Conservation (phyloP, 2,113 vertebrate species). For the Tretioscincus oriximinensis region DNA sequence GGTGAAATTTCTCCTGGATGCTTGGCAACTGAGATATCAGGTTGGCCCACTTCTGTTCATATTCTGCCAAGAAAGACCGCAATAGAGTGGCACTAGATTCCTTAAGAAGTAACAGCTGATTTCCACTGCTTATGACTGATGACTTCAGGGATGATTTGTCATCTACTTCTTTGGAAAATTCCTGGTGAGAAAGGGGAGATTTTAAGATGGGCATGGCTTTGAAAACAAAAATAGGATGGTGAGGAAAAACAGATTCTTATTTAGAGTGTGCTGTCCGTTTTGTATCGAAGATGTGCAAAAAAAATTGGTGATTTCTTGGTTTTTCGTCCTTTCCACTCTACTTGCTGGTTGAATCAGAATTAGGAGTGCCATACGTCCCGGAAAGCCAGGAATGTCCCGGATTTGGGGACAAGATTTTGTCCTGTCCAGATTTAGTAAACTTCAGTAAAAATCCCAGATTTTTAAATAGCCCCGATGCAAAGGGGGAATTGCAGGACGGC, state of each 20-base stretch:
- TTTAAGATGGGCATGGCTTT: neutral
- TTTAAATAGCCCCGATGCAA: no score
- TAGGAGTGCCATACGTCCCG: no score
- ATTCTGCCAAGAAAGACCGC: slow-evolving; percentile 71
- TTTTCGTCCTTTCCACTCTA: no score
- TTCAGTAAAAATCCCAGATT: no score
- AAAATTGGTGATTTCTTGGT: no score
- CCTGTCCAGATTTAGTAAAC: no score
- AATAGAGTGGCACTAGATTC: slow-evolving; percentile 72
- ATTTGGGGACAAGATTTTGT: no score
- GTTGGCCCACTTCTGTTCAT: slow-evolving; percentile 82
- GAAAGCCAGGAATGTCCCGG: no score
- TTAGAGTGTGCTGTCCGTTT: neutral
- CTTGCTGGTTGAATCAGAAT: no score
- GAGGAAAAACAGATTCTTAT: neutral
- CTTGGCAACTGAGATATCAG: slow-evolving; percentile 72
- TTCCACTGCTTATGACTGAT: slow-evolving; percentile 73
- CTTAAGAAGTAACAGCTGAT: slow-evolving; percentile 79
- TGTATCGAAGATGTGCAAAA: neutral
- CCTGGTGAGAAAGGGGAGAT: slow-evolving; percentile 60
- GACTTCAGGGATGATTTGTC: slow-evolving; percentile 78
- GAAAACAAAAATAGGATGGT: slow-evolving; percentile 8
- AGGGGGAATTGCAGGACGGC: no score
- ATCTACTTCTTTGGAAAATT: slow-evolving; percentile 82
- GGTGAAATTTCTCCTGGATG: slow-evolving; percentile 82